Evolutionary conservation across 1,140 invertebrate species (phyloP), one percentile per base, ranked within the genome.

Genomic region (Carposina sasakii): DNA sequence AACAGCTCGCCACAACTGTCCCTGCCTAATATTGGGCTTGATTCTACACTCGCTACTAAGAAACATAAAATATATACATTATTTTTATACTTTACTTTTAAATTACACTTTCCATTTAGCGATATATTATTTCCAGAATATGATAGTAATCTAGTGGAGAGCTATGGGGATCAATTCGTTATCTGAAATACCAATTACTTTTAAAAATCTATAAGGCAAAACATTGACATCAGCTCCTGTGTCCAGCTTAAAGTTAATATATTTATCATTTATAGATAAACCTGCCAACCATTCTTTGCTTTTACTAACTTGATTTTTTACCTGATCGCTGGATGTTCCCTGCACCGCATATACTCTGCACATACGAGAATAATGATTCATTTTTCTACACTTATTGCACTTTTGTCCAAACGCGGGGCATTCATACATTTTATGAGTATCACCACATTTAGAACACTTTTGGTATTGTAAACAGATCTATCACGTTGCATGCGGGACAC

Each of bases 281-380:
- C 20, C 12, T 28, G 19, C 23, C 26, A 16, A 3, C 46, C 46
- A 48, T 26, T 37, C 24, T 15, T 15, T 15, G 8, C 17, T 26
- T 16, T 16, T 10, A 5, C 24, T 36, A 23, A 5, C 13, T 16
- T 20, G 19, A 28, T 36, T 9, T 13, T 5, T 48, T 21, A 48
- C 47, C 47, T 48, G 47, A 40, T 40, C 47, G 26, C 24, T 31
- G 23, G 12, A 26, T 5, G 30, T 33, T 10, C 30, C 28, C 3
- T 22, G 43, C 5, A 30, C 39, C 31, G 4, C n/a, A 10, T 4
- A 9, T 4, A 36, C 24, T 12, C 19, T 10, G 20, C 36, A 48
- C 47, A 40, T 48, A n/a, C 47, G 22, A 24, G 48, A 24, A n/a
- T 22, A 42, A 16, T 50, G 48, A 26, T 50, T 48, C 34, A 48